These are phyloP conservation scores for Alectoris magna DNA, from an alignment of 2,797 vertebrate species.

Conservation along the genomic window DNA sequence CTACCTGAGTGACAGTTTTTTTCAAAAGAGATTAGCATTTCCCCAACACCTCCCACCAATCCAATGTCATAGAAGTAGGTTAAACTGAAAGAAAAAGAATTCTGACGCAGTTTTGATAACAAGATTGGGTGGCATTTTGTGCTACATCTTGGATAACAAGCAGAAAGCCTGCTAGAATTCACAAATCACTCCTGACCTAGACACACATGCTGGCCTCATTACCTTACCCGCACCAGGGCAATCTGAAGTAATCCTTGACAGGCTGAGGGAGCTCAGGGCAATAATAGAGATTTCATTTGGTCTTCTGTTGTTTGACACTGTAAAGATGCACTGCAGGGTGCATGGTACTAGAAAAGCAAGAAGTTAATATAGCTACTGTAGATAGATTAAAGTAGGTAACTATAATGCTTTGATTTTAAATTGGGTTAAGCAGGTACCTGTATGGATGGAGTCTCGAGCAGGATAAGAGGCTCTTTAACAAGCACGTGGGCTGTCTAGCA, in stretches of 20 bases:
- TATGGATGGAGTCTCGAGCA: background rate
- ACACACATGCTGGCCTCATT: background rate
- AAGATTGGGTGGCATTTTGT: background rate
- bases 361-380: background rate
- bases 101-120: slow-evolving; percentile 14
- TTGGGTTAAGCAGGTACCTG: background rate
- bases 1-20: background rate
- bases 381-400: background rate
- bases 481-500: background rate
- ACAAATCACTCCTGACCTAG: background rate
- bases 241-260: background rate
- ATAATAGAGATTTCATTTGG: background rate
- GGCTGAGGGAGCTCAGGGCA: background rate
- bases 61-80: slow-evolving; percentile 42
- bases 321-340: background rate
- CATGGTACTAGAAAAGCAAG: background rate
- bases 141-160: background rate
- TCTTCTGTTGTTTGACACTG: background rate
- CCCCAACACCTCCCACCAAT: slow-evolving; percentile 27
- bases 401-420: background rate
- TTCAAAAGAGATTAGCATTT: slow-evolving; percentile 11
- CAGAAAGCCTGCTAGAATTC: background rate
- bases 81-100: slow-evolving; percentile 27
- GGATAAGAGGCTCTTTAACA: slow-evolving; percentile 10
- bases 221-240: background rate